Conservation (phyloP, 1,140 invertebrate species). For the Tribolium madens region DNA sequence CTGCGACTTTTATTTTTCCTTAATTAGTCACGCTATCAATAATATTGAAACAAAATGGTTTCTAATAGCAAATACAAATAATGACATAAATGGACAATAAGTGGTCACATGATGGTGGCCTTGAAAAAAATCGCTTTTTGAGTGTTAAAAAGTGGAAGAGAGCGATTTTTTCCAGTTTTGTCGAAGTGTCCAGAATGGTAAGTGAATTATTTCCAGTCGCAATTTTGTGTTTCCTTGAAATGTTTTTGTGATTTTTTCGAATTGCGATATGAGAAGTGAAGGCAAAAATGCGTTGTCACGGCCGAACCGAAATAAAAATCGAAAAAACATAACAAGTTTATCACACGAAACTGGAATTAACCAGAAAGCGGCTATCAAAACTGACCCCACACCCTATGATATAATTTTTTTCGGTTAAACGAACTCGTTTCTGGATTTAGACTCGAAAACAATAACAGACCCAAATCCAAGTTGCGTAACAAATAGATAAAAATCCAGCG, state of each 20-base stretch:
- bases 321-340: neutral
- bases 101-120: neutral
- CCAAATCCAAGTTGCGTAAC: neutral
- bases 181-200: neutral
- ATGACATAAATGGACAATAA: neutral
- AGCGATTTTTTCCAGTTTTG: neutral
- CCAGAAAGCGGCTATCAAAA: neutral
- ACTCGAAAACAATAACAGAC: neutral
- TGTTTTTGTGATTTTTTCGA: neutral
- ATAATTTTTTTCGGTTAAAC: slow-evolving; percentile 2
- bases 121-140: neutral
- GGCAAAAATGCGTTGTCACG: neutral
- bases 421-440: neutral
- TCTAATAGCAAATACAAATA: neutral
- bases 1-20: too few species aligned
- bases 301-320: neutral
- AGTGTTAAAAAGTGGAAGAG: neutral
- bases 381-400: slow-evolving; percentile 10
- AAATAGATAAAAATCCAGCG: neutral
- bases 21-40: neutral
- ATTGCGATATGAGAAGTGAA: neutral
- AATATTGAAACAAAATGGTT: neutral
- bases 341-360: slow-evolving; percentile 5
- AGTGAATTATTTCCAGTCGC: neutral
- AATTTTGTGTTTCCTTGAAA: neutral